Conservation (phyloP, 2,797 vertebrate genomes). For the Merluccius polli region DNA sequence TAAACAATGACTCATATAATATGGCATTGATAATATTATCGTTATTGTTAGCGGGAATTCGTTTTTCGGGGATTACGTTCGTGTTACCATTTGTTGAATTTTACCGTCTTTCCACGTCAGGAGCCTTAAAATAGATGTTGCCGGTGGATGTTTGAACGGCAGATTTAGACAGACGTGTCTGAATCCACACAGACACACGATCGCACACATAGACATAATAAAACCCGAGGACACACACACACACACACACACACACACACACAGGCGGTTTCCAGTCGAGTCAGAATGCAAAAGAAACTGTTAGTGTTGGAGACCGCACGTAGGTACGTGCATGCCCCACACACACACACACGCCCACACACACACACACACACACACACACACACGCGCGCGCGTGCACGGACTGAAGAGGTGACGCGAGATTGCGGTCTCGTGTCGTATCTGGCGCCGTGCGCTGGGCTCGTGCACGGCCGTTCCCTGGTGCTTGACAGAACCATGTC, state of each 20-base stretch:
- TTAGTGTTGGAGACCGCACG: no score
- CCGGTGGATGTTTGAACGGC: no score
- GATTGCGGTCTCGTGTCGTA: slow-evolving; percentile 59
- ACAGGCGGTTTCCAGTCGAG: slow-evolving; percentile 1
- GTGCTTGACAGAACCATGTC: slow-evolving; percentile 99
- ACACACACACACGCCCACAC: neutral
- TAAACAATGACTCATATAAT: no score
- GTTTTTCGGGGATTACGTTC: no score
- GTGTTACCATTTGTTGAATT: no score
- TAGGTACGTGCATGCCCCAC: no score
- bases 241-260: slow-evolving; percentile 8
- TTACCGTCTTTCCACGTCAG: no score
- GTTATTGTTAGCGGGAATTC: no score
- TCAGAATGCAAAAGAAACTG: no score
- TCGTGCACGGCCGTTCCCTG: slow-evolving; percentile 98
- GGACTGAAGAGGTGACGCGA: slow-evolving; percentile 29
- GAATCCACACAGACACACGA: slow-evolving; percentile 17
- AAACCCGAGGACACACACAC: neutral
- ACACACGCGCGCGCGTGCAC: slow-evolving; percentile 1
- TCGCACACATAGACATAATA: slow-evolving; percentile 23
- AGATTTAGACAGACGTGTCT: neutral
- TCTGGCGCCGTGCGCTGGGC: slow-evolving; percentile 86
- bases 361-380: slow-evolving; percentile 8
- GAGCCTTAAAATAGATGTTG: no score
- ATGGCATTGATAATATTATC: no score